Conservation (phyloP, 2,888 invertebrate species). For the Brenthis daphne region DNA sequence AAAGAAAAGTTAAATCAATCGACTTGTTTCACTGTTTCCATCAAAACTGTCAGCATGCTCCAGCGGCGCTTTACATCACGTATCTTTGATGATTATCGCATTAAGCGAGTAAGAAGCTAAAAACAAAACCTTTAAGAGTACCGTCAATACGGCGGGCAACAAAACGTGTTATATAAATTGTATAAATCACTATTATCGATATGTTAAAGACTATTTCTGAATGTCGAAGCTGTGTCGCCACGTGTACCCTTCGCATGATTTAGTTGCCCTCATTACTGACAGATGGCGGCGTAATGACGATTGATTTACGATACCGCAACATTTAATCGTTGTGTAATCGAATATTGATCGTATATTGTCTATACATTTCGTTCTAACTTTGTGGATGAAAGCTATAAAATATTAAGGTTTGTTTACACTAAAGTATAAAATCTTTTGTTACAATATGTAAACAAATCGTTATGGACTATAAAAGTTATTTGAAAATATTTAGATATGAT, state of each 20-base stretch:
- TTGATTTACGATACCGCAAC: conserved; percentile 69
- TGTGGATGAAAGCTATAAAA: conserved; percentile 13
- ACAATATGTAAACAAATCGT: too few relatives aligned
- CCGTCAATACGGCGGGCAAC: conserved; percentile 26
- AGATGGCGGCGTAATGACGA: conserved; percentile 72
- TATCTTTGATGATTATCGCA: conserved; percentile 40
- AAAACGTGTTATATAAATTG: conserved; percentile 1
- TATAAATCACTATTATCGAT: background rate
- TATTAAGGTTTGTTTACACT: conserved; percentile 11
- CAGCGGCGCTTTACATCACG: conserved; percentile 29
- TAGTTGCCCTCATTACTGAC: conserved; percentile 74
- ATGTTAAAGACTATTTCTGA: background rate
- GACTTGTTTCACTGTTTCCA: conserved; percentile 23
- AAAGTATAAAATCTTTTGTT: too few relatives aligned
- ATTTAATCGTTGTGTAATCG: conserved; percentile 65
- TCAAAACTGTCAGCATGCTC: conserved; percentile 29
- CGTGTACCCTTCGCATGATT: conserved; percentile 55
- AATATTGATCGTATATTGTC: conserved; percentile 44
- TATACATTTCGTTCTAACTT: conserved; percentile 7
- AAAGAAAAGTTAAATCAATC: conserved; percentile 19
- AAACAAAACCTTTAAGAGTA: conserved; percentile 37
- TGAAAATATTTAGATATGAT: too few relatives aligned
- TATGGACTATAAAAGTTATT: too few relatives aligned
- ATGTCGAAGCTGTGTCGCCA: conserved; percentile 26
- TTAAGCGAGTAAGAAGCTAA: conserved; percentile 39